Conservation (phyloP, 2,797 vertebrate species). For the Cetoscarus ocellatus region DNA sequence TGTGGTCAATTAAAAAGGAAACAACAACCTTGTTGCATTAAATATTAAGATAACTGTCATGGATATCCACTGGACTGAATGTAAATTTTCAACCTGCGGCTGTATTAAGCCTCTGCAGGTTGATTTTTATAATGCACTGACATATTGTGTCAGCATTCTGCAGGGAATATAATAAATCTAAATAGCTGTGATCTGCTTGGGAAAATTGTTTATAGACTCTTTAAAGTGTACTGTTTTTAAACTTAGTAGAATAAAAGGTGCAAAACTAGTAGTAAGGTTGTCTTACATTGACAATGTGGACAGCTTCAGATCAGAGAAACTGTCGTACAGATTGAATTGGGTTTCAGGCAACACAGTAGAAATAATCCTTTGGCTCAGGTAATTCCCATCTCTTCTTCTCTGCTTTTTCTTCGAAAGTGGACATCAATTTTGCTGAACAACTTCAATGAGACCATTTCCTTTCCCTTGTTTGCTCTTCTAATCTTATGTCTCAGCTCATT, state of each 20-base stretch:
- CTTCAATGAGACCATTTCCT: slow-evolving; percentile 7
- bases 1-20: background rate
- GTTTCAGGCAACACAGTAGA: slow-evolving; percentile 4
- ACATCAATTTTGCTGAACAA: slow-evolving; percentile 1
- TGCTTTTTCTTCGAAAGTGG: slow-evolving; percentile 32
- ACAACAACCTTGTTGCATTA: no score
- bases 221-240: slow-evolving; percentile 17
- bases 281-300: slow-evolving; percentile 20
- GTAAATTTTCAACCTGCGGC: no score
- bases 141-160: slow-evolving; percentile 11
- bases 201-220: slow-evolving; percentile 4
- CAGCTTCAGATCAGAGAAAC: slow-evolving; percentile 1
- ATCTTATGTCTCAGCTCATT: slow-evolving; percentile 18
- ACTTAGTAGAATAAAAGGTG: slow-evolving; percentile 30
- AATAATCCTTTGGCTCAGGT: slow-evolving; percentile 3
- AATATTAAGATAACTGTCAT: background rate
- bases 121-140: slow-evolving; percentile 22
- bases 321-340: background rate
- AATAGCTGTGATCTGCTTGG: slow-evolving; percentile 5
- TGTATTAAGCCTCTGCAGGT: slow-evolving; percentile 15
- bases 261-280: slow-evolving; percentile 1
- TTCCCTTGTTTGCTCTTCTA: slow-evolving; percentile 22
- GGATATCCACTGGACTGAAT: slow-evolving; percentile 1
- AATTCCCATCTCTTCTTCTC: slow-evolving; percentile 2
- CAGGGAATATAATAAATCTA: slow-evolving; percentile 28